A percentile compares a stretch with the other conserved stretches of the same genome.
These are phyloP conservation scores for Drosophila formosana DNA, from an alignment of 2,888 invertebrate species.

Conservation along the genomic window DNA sequence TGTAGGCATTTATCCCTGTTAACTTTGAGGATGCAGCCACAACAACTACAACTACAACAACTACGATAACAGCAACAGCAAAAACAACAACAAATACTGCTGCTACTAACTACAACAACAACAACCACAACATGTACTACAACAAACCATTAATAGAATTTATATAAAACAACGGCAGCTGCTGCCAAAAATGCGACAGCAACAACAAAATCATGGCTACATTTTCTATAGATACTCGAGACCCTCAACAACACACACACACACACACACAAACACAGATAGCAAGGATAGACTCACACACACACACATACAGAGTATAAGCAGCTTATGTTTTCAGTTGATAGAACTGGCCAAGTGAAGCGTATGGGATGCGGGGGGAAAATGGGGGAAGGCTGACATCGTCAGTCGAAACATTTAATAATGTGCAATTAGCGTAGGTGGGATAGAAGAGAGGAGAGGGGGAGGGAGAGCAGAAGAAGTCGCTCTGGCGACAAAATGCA, in stretches of 20 bases:
- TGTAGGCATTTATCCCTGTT: slow-evolving; percentile 86
- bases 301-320: slow-evolving; percentile 47
- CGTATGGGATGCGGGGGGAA: slow-evolving; percentile 4
- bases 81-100: slow-evolving; percentile 49
- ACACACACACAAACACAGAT: slow-evolving; percentile 14
- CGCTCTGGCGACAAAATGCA: slow-evolving; percentile 14
- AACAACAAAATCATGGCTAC: slow-evolving; percentile 42
- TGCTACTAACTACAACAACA: slow-evolving; percentile 51
- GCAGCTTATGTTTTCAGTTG: slow-evolving; percentile 70
- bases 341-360: slow-evolving; percentile 23
- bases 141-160: slow-evolving; percentile 66
- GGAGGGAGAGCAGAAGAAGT: background rate
- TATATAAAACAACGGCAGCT: slow-evolving; percentile 50
- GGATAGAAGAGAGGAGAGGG: slow-evolving; percentile 2
- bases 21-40: slow-evolving; percentile 84
- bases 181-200: slow-evolving; percentile 22
- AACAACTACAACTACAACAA: slow-evolving; percentile 61
- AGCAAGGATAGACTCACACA: slow-evolving; percentile 50
- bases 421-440: slow-evolving; percentile 71
- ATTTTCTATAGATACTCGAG: slow-evolving; percentile 34
- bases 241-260: slow-evolving; percentile 39
- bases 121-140: slow-evolving; percentile 53
- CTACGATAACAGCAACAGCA: slow-evolving; percentile 47
- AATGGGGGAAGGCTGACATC: slow-evolving; percentile 9
- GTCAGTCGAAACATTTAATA: slow-evolving; percentile 66